Percentiles rank a stretch among this genome's conserved stretches.
Conservation (phyloP, 2,113 vertebrate genomes). For the Todiramphus saurophagus region DNA sequence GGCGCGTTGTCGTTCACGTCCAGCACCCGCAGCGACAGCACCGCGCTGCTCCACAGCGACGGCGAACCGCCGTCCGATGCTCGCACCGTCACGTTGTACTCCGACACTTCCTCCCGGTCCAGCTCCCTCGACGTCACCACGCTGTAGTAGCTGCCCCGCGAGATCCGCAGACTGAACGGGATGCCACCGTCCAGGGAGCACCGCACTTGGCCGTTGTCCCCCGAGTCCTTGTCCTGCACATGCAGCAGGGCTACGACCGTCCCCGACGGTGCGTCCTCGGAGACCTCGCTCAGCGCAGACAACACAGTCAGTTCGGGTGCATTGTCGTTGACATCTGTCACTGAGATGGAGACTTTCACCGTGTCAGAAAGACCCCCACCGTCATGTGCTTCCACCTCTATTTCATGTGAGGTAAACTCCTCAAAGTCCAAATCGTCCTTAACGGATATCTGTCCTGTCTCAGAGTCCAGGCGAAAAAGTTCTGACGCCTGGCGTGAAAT, state of each 20-base stretch:
- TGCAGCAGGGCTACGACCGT: no score
- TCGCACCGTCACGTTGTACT: conserved; percentile 61
- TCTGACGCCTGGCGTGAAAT: no score
- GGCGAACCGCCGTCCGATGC: conserved; percentile 37
- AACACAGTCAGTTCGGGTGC: no score
- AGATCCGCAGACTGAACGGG: no score
- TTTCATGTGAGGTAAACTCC: rapidly evolving
- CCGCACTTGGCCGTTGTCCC: no score
- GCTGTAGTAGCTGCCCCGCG: no score
- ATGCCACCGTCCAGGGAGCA: no score
- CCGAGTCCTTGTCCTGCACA: no score
- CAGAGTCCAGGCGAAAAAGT: background rate
- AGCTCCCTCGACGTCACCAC: conserved; percentile 60
- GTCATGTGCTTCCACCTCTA: background rate
- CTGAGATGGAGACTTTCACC: no score
- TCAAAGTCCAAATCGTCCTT: background rate
- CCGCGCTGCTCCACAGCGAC: background rate
- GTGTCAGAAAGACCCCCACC: rapidly evolving
- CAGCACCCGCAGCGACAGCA: conserved; percentile 5
- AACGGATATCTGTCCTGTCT: background rate
- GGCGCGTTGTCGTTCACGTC: conserved; percentile 55
- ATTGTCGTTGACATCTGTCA: no score
- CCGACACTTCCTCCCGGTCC: conserved; percentile 62
- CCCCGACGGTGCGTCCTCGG: no score
- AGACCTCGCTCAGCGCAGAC: no score